phyloP scores from a whole-genome alignment of 1,140 invertebrate genomes.

The Trigoniulus corallinus region DNA sequence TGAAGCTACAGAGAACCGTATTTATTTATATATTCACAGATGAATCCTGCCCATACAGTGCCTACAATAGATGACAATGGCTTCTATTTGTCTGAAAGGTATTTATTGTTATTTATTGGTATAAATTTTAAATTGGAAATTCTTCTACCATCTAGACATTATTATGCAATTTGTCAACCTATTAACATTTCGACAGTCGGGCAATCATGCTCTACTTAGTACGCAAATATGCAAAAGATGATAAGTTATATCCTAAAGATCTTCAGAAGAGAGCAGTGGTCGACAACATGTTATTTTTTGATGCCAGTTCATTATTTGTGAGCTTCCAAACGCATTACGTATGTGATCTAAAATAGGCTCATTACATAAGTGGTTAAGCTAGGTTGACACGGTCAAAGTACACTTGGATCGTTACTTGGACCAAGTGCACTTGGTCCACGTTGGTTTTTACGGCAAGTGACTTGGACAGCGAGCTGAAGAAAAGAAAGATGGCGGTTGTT shows the following conservation, averaged over 20 bases:
- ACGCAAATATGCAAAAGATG: slow-evolving; percentile 49
- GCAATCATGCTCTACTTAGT: slow-evolving; percentile 52
- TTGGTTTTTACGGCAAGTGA: no score
- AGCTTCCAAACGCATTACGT: not conserved
- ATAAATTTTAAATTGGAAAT: not conserved
- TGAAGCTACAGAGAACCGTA: not conserved
- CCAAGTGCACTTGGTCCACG: no score
- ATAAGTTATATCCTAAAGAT: slow-evolving; percentile 48
- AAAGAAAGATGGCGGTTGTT: no score
- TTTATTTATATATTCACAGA: slow-evolving; percentile 5
- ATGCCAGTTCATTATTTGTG: slow-evolving; percentile 42
- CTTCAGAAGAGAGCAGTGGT: slow-evolving; percentile 46
- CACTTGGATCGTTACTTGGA: no score
- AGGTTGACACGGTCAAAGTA: no score
- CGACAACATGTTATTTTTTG: slow-evolving; percentile 55
- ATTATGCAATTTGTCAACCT: not conserved
- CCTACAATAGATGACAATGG: slow-evolving; percentile 17
- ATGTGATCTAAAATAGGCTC: not conserved
- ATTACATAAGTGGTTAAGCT: not conserved
- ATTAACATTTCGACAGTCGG: slow-evolving; percentile 27
- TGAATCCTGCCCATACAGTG: slow-evolving; percentile 16
- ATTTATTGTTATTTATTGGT: no score
- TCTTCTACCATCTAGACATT: no score
- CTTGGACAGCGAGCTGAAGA: no score
- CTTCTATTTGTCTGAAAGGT: slow-evolving; percentile 15